Evolutionary conservation across 2,888 invertebrate species (phyloP).

Genomic region (Chrysina gloriosa): DNA sequence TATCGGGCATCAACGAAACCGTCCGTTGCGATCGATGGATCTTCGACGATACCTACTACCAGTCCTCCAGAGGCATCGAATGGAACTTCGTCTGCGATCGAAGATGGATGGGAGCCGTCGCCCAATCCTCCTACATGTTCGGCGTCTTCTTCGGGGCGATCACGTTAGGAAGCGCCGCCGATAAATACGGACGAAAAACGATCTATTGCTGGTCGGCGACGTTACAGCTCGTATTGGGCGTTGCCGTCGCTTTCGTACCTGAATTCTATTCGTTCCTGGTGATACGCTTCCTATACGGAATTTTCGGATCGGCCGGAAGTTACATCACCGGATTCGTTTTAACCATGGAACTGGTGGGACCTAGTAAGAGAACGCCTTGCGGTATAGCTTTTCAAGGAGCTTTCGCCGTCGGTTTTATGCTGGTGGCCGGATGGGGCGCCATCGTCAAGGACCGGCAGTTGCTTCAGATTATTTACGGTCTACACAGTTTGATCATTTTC

Average conservation of each 20-base stretch:
- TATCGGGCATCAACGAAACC: conserved; percentile 59
- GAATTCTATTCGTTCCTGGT: conserved; percentile 80
- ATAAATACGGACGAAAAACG: conserved; percentile 80
- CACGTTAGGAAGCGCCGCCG: conserved; percentile 81
- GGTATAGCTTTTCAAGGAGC: conserved; percentile 84
- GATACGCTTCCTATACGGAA: conserved; percentile 78
- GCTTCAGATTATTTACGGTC: conserved; percentile 82
- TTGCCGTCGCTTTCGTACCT: conserved; percentile 78
- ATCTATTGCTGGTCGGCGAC: conserved; percentile 83
- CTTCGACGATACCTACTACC: conserved; percentile 79
- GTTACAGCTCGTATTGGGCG: conserved; percentile 76
- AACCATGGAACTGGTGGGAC: conserved; percentile 86
- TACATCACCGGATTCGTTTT: conserved; percentile 76
- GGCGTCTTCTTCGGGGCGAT: conserved; percentile 86
- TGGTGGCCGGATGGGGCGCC: conserved; percentile 86
- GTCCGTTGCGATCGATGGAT: conserved; percentile 71
- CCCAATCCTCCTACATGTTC: conserved; percentile 84
- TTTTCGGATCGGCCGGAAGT: conserved; percentile 86
- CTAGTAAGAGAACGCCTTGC: conserved; percentile 82
- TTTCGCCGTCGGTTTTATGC: conserved; percentile 84
- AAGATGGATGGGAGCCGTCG: conserved; percentile 84
- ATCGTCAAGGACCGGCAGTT: conserved; percentile 77
- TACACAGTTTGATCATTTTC: conserved; percentile 78
- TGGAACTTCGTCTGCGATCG: conserved; percentile 85
- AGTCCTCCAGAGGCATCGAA: conserved; percentile 81